These are phyloP conservation scores for Stigmatopora nigra DNA, from an alignment of 2,113 vertebrate species.

Conservation along the genomic window DNA sequence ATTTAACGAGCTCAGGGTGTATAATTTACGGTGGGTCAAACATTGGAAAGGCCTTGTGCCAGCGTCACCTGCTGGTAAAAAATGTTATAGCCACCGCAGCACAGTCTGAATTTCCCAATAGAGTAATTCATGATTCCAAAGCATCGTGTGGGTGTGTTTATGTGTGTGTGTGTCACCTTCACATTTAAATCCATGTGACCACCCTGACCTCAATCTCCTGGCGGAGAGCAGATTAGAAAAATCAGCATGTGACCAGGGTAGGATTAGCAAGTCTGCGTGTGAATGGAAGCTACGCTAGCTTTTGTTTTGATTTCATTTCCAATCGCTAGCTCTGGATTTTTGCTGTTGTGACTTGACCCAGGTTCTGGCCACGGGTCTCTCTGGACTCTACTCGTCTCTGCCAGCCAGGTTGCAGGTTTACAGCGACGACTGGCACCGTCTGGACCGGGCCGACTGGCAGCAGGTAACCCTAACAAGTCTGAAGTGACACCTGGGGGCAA, in stretches of 20 bases:
- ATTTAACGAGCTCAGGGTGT: conserved; percentile 32
- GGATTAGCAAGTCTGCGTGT: conserved; percentile 46
- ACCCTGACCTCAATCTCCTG: conserved; percentile 59
- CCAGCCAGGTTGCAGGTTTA: conserved; percentile 85
- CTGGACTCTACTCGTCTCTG: conserved; percentile 90
- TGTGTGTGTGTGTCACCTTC: conserved; percentile 12
- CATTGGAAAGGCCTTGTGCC: not conserved
- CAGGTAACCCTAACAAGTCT: conserved; percentile 45
- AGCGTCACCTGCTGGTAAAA: not conserved
- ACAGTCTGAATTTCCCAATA: too few relatives aligned
- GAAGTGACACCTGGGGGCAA: not conserved
- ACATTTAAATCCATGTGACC: conserved; percentile 47
- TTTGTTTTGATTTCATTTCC: not conserved
- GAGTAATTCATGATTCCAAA: too few relatives aligned
- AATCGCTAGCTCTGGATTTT: not conserved
- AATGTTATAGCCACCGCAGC: too few relatives aligned
- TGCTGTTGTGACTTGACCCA: conserved; percentile 33
- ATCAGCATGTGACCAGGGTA: conserved; percentile 27
- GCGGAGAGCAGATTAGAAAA: conserved; percentile 45
- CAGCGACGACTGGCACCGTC: conserved; percentile 85
- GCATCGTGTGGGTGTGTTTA: not conserved
- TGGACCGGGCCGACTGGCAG: conserved; percentile 82
- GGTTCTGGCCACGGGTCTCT: conserved; percentile 95
- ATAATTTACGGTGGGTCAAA: not conserved
- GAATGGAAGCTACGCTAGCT: conserved; percentile 43